phyloP scores from a whole-genome alignment of 2,113 vertebrate genomes.

The Thermophis baileyi region DNA sequence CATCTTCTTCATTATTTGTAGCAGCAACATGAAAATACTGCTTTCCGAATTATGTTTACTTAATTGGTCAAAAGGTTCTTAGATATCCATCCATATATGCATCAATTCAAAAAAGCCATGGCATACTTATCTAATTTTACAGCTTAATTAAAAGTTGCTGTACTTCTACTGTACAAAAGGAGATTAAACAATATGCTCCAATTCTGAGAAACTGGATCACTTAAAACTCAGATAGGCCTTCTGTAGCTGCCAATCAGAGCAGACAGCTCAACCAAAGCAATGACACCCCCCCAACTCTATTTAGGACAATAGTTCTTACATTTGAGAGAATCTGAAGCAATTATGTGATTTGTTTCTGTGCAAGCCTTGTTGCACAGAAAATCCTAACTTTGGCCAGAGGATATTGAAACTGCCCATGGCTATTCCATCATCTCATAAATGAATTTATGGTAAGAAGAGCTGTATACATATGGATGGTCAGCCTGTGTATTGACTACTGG shows the following conservation, averaged over 20 bases:
- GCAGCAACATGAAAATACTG: background rate
- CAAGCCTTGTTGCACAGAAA: background rate
- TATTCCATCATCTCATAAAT: background rate
- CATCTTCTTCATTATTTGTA: background rate
- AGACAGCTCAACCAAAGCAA: background rate
- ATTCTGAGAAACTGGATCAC: background rate
- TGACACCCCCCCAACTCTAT: rapidly evolving
- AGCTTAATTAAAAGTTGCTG: background rate
- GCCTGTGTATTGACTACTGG: background rate
- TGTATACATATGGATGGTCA: background rate
- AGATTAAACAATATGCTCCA: background rate
- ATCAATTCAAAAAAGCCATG: background rate
- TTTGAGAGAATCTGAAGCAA: background rate
- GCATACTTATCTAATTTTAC: background rate
- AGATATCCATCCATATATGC: background rate
- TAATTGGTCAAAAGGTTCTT: background rate
- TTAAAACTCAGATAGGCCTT: background rate
- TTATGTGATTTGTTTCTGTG: background rate
- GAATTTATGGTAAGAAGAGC: background rate
- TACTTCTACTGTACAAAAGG: background rate
- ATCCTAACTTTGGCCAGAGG: background rate
- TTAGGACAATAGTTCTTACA: rapidly evolving
- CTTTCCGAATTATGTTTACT: background rate
- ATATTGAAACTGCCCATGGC: background rate
- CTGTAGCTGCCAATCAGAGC: background rate